Conservation (phyloP, 2,113 vertebrate species). For the Aramus guarauna region DNA sequence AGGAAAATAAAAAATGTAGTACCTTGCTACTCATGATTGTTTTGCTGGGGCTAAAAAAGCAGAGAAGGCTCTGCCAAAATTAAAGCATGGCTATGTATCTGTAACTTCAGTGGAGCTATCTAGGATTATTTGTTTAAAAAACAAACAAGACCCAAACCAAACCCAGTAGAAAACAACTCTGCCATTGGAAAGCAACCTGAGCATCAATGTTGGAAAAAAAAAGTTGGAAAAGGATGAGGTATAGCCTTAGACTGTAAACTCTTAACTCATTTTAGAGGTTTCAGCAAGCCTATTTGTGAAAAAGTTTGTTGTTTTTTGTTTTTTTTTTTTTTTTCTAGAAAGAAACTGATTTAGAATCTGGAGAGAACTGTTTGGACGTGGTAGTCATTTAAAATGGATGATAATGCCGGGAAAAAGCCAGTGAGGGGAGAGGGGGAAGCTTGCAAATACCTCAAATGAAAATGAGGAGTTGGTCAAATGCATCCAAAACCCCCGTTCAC, state of each 20-base stretch:
- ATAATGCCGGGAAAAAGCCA: neutral
- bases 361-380: neutral
- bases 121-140: neutral
- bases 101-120: neutral
- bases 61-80: neutral
- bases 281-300: neutral
- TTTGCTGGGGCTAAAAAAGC: neutral
- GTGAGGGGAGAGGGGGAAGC: too few relatives aligned
- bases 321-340: neutral
- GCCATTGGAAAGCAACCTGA: neutral
- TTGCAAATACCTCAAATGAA: neutral
- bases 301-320: too few relatives aligned
- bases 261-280: neutral
- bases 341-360: neutral
- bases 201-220: neutral
- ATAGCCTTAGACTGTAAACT: neutral
- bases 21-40: neutral
- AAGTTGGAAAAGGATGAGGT: neutral
- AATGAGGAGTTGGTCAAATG: neutral
- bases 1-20: neutral
- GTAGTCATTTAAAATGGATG: neutral
- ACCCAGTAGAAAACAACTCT: neutral
- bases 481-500: neutral
- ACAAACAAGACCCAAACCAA: too few relatives aligned
- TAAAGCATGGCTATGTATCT: neutral